phyloP scores from a whole-genome alignment of 1,140 invertebrate genomes.

The Drosophila bifasciata region DNA sequence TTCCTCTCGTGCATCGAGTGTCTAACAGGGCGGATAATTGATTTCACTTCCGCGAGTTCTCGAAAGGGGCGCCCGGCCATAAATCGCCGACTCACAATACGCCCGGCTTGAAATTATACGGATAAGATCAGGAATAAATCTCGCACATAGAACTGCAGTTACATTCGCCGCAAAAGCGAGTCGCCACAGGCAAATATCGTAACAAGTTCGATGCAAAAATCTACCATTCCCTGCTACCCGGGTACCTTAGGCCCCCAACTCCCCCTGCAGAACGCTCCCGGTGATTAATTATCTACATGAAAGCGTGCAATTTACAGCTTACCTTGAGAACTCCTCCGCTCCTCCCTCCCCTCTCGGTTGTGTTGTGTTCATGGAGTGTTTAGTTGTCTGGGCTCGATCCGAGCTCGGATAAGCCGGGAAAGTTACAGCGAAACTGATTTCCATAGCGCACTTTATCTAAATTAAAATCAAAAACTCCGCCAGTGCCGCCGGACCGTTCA shows the following conservation, averaged over 20 bases:
- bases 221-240: background rate
- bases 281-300: conserved; percentile 83
- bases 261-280: conserved; percentile 42
- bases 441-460: conserved; percentile 78
- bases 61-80: conserved; percentile 59
- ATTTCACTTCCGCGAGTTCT: conserved; percentile 70
- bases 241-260: background rate
- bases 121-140: conserved; percentile 77
- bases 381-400: conserved; percentile 71
- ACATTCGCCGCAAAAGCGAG: conserved; percentile 64
- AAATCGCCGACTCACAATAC: conserved; percentile 48
- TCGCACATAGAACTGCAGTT: conserved; percentile 70
- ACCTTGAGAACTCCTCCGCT: conserved; percentile 41
- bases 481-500: conserved; percentile 25
- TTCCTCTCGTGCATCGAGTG: conserved; percentile 67
- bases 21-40: conserved; percentile 78
- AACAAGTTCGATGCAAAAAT: conserved; percentile 23
- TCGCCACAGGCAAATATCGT: conserved; percentile 28
- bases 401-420: conserved; percentile 56
- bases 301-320: conserved; percentile 79
- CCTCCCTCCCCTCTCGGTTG: conserved; percentile 8
- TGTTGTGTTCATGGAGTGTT: conserved; percentile 75
- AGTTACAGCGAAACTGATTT: conserved; percentile 73
- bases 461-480: conserved; percentile 75
- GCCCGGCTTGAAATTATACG: conserved; percentile 60